Evolutionary conservation across 2,797 vertebrate genomes (phyloP).

Genomic region (Rhinichthys osculus): DNA sequence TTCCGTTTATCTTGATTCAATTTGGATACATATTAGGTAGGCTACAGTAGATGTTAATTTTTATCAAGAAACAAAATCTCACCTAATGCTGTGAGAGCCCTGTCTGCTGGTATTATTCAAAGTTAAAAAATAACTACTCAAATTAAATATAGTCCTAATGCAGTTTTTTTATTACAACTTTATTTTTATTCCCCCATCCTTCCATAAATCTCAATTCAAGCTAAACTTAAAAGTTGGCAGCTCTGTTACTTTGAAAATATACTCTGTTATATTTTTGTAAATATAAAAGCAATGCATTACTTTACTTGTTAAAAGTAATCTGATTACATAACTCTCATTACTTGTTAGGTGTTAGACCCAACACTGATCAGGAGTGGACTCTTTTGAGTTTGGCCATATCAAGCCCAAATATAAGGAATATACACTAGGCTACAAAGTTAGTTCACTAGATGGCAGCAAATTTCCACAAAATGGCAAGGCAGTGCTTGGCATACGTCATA

Average conservation of each 20-base stretch:
- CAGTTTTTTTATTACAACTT: no score
- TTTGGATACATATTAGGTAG: no score
- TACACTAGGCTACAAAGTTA: background rate
- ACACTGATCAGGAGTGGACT: background rate
- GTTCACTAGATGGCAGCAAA: constrained; percentile 36
- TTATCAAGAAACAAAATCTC: no score
- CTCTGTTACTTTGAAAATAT: background rate
- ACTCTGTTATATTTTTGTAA: background rate
- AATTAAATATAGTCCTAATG: no score
- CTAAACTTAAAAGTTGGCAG: no score
- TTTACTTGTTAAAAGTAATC: background rate
- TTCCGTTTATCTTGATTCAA: no score
- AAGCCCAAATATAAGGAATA: background rate
- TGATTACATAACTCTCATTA: background rate
- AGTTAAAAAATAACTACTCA: no score
- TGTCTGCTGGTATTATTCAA: no score
- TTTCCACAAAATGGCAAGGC: background rate
- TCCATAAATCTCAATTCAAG: no score
- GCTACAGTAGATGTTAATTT: no score
- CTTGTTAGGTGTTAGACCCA: background rate
- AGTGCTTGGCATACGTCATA: background rate
- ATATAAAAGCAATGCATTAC: background rate
- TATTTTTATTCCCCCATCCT: no score
- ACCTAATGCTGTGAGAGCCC: no score
- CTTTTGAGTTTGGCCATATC: background rate